These are phyloP conservation scores for Eilema griseolum DNA, from an alignment of 2,888 invertebrate genomes.

Conservation along the genomic window DNA sequence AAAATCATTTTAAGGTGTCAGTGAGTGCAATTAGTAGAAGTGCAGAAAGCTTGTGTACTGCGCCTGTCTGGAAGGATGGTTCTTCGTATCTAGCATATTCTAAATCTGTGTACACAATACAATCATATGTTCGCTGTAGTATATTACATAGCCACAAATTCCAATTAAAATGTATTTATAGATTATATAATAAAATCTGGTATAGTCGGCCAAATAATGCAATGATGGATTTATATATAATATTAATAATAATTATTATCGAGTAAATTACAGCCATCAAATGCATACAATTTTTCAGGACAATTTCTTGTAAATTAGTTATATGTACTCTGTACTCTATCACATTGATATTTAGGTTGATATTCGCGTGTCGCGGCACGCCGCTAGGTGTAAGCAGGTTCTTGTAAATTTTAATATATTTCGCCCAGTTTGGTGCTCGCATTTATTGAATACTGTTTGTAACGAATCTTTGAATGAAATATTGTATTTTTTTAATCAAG, in stretches of 20 bases:
- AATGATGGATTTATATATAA: slow-evolving; percentile 9
- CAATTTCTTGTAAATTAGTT: slow-evolving; percentile 35
- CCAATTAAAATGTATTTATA: slow-evolving; percentile 15
- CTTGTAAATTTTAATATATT: slow-evolving; percentile 60
- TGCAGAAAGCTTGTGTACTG: neutral
- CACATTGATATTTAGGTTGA: slow-evolving; percentile 26
- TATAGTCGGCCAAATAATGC: slow-evolving; percentile 12
- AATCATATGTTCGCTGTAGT: slow-evolving; percentile 12
- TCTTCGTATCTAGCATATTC: neutral
- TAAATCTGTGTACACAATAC: slow-evolving; percentile 2
- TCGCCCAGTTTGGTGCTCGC: slow-evolving; percentile 73
- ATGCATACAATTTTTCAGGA: slow-evolving; percentile 24
- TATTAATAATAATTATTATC: slow-evolving; percentile 1
- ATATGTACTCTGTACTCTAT: slow-evolving; percentile 35
- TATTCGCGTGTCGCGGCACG: slow-evolving; percentile 44
- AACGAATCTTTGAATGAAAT: slow-evolving; percentile 31
- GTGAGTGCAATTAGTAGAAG: neutral
- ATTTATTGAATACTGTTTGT: slow-evolving; percentile 64
- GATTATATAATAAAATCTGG: slow-evolving; percentile 13
- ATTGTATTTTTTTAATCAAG: neutral
- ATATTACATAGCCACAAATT: slow-evolving; percentile 12
- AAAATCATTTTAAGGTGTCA: neutral
- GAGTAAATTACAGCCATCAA: slow-evolving; percentile 34
- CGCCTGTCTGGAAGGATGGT: too few species aligned
- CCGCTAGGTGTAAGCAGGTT: slow-evolving; percentile 51